Evolutionary conservation across 2,888 invertebrate genomes (phyloP).

Genomic region (Beris morrisii): DNA sequence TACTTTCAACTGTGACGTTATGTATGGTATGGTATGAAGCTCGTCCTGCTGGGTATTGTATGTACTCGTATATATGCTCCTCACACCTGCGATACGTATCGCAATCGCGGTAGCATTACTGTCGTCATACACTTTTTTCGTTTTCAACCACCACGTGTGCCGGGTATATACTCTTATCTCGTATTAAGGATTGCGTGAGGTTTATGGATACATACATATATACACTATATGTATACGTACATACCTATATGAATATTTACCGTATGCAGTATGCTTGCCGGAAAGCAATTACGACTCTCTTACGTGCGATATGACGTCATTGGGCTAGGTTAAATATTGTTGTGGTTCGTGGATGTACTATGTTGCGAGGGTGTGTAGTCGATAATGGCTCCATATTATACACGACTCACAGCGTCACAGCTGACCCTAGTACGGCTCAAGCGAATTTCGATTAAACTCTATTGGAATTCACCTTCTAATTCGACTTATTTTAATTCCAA

Average conservation of each 20-base stretch:
- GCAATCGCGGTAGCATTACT: background rate
- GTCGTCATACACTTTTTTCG: too few relatives aligned
- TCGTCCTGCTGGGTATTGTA: background rate
- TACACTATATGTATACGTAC: too few relatives aligned
- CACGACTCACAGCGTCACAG: slow-evolving; percentile 7
- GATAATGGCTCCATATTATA: slow-evolving; percentile 1
- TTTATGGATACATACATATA: background rate
- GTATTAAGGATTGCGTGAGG: slow-evolving; percentile 19
- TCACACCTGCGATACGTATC: background rate
- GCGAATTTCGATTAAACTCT: background rate
- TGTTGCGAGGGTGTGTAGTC: slow-evolving; percentile 7
- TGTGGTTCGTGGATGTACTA: slow-evolving; percentile 15
- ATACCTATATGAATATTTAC: background rate
- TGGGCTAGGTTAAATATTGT: background rate
- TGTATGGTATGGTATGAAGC: background rate
- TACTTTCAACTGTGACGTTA: slow-evolving; percentile 29
- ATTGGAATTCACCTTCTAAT: too few relatives aligned
- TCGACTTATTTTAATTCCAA: too few relatives aligned
- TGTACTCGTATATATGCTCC: background rate
- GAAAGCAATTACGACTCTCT: slow-evolving; percentile 15
- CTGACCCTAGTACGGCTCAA: background rate
- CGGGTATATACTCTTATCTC: too few relatives aligned
- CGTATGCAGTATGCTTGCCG: slow-evolving; percentile 9
- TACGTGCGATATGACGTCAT: slow-evolving; percentile 29
- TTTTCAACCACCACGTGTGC: too few relatives aligned